Base-by-base conservation (phyloP, 2,113 vertebrate species). In the Calypte anna region DNA sequence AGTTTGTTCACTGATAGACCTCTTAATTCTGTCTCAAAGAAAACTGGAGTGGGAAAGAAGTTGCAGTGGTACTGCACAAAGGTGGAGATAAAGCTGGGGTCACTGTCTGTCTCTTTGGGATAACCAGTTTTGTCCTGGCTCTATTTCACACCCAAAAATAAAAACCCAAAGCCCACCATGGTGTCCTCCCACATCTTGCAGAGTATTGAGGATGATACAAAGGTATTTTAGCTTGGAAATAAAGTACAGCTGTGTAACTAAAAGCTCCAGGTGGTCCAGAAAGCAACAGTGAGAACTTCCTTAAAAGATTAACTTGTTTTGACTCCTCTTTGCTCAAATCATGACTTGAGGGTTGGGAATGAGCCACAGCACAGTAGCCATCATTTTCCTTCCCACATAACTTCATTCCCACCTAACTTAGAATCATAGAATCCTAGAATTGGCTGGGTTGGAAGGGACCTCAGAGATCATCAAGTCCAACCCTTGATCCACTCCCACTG, bases 81-180 rank as follows among this genome's bases (percentile, higher is more conserved):
- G 44, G 36, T 54, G 55, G 17, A 36, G 72, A 43, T 18, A 74
- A 76, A 66, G 75, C 15, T 27, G 38, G 80, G 63, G 27, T 74
- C 78, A 59, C 73, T 9, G 62, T 43, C 28, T 62, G 31, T 63
- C 84, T 94, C 96, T 95, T 97, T 31, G 96, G 40, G 78, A 86
- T 84, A 95, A 83, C 54, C 55, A 66, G 25, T 91, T 93, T 78
- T 97, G 58, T 89, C 94, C 91, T 79, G 94, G 82, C 51, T 61
- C 68, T 55, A 28, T 67, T 78, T 98, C 93, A 78, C 81, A 90
- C 46, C 93, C 40, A 40, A 40, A 40, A 40, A 40, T 40, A 40
- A 40, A 40, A 40, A 11, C 40, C 40, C 40, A 40, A 40, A 40
- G 40, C 40, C 12, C 40, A 40, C 40, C 40, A 40, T 40, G 11